Conservation (phyloP, 2,888 invertebrate genomes). For the Psylliodes chrysocephalus region DNA sequence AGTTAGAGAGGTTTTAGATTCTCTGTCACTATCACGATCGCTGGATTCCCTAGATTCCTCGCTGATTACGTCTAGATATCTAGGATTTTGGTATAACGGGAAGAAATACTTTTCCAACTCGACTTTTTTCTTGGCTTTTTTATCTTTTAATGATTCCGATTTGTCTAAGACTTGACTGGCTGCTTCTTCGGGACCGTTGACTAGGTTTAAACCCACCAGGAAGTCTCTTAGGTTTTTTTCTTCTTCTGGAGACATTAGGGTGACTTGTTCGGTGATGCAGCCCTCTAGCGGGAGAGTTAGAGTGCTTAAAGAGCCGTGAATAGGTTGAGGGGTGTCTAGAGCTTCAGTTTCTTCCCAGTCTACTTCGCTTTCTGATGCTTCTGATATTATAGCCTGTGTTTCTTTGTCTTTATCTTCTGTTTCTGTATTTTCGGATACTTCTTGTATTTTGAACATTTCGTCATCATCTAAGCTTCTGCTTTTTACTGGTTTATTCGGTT, state of each 20-base stretch:
- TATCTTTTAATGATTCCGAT: constrained; percentile 56
- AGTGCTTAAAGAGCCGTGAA: constrained; percentile 60
- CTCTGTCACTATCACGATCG: constrained; percentile 69
- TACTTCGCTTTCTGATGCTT: constrained; percentile 71
- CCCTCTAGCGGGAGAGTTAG: constrained; percentile 64
- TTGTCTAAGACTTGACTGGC: constrained; percentile 46
- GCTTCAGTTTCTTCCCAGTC: constrained; percentile 70
- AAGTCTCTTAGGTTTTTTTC: constrained; percentile 69
- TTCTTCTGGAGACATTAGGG: constrained; percentile 68
- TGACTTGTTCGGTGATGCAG: constrained; percentile 43
- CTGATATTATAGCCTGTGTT: constrained; percentile 69
- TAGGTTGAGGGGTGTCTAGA: constrained; percentile 59
- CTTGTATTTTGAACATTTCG: constrained; percentile 60
- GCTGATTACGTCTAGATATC: constrained; percentile 80
- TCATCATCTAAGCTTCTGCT: constrained; percentile 62
- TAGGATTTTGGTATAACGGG: constrained; percentile 70
- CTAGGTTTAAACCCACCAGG: constrained; percentile 68
- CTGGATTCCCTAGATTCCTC: constrained; percentile 77
- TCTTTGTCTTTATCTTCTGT: constrained; percentile 53
- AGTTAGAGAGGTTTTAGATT: constrained; percentile 51
- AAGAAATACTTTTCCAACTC: constrained; percentile 69
- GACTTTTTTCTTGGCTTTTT: constrained; percentile 67
- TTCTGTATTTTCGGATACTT: constrained; percentile 58
- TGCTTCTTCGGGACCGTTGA: constrained; percentile 65
- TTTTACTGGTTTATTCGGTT: constrained; percentile 49